Evolutionary conservation across 2,797 vertebrate genomes (phyloP), one percentile per base, ranked within the genome.

Genomic region (Mycteria americana): DNA sequence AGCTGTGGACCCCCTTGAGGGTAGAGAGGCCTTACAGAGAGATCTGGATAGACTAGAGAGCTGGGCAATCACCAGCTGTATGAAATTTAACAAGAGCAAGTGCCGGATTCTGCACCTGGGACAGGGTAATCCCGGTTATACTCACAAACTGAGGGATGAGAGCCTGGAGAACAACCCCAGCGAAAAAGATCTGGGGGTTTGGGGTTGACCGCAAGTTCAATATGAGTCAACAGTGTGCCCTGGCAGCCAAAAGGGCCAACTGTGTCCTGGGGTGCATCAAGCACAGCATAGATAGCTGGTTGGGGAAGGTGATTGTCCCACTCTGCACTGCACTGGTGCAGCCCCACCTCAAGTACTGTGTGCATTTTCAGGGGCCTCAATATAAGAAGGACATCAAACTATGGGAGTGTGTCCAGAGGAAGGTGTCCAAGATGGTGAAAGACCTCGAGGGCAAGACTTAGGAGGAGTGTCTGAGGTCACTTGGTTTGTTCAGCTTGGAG

Each of bases 391-490:
- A 37, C 18, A 48, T 39, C n/a, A 57, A 16, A 68, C n/a, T 68
- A 35, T 31, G 18, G 21, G 10, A 39, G 17, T 21, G 37, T 53
- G 33, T 53, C 48, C 5, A n/a, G 23, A 59, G 14, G 12, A 69
- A 5, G 13, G 11, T 1, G 1, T 41, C 21, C 4, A n/a, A 63
- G n/a, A 5, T 31, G 19, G 12, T 65, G 28, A 37, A 59, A 51
- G 46, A 13, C 19, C 18, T 88, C 2, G 0, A 73, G 23, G 23
- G 6, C 19, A 53, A 60, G 33, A 46, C 13, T 65, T 45, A 59
- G 0, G 3, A 21, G 45, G 5, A 81, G 16, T 0, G 1, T 10
- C 46, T 59, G 45, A 81, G 7, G 12, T 17, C 7, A 19, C 10
- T 24, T 33, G 22, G 8, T n/a, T 51, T 67, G 28, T 39, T 59